A percentile compares a stretch with the other conserved stretches of the same genome.
Evolutionary conservation across 2,797 vertebrate species (phyloP).

Genomic region (Gobio occitaniae): DNA sequence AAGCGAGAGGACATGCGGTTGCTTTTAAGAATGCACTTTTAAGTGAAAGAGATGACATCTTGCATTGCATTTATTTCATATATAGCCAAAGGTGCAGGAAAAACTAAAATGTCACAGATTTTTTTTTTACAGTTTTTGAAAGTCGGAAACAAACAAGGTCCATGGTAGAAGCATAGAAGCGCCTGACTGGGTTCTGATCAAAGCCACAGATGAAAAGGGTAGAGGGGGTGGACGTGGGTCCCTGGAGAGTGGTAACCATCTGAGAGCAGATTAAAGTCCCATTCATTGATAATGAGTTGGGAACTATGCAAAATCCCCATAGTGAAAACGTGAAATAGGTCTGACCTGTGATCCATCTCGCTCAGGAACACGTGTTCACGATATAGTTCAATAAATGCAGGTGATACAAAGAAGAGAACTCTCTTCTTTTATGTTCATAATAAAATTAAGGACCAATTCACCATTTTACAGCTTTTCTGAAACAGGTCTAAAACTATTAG

Average conservation of each 20-base stretch:
- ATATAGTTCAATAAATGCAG: background rate
- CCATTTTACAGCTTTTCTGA: background rate
- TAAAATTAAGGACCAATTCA: background rate
- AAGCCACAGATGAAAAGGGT: constrained; percentile 50
- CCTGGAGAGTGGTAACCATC: constrained; percentile 43
- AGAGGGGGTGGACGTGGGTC: constrained; percentile 38
- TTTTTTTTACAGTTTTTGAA: constrained; percentile 14
- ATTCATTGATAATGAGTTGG: constrained; percentile 46
- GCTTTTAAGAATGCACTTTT: constrained; percentile 50
- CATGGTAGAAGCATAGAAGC: constrained; percentile 14
- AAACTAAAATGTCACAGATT: constrained; percentile 30
- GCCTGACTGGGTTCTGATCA: constrained; percentile 48
- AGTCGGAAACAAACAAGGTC: constrained; percentile 47
- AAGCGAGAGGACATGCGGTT: background rate
- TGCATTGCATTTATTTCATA: constrained; percentile 11
- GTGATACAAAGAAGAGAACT: background rate
- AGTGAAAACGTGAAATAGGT: constrained; percentile 21
- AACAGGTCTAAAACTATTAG: background rate
- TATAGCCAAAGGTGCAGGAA: constrained; percentile 30
- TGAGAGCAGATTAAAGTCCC: constrained; percentile 57
- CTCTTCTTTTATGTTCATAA: background rate
- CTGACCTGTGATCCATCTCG: constrained; percentile 39
- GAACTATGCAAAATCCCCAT: constrained; percentile 25
- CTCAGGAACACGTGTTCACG: background rate
- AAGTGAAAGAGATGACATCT: constrained; percentile 38